Base-by-base conservation (phyloP, 2,888 invertebrate species). In the Pristionchus entomophagus region DNA sequence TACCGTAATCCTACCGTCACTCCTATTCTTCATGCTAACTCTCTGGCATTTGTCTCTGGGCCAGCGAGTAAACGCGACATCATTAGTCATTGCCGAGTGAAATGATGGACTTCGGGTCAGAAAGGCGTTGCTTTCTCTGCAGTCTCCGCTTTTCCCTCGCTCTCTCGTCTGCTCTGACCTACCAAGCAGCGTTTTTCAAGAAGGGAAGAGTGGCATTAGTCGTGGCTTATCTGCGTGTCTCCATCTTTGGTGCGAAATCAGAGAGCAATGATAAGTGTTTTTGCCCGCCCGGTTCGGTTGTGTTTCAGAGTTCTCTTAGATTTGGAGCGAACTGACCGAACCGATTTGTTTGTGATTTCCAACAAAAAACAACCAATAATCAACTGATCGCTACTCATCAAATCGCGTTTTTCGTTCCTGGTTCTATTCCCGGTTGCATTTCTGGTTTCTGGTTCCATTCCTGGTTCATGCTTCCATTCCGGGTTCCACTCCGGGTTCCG, bases 191-290 rank as follows among this genome's bases (percentile, higher is more conserved):
- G n/a, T 3, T 69, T 38, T 38, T 35, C 6, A n/a, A 38, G 69
- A 69, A 38, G 29, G 38, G n/a, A n/a, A 19, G 69, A 35, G 35
- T 69, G 69, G 69, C 69, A 69, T 69, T 69, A 69, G 69, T 5
- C 56, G 35, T 38, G 41, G 69, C 69, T 69, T 69, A 69, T 69
- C 69, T 38, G 5, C 22, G 19, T 38, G 38, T 22, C 69, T 38
- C 69, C 38, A 69, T 69, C 69, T 69, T 6, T 29, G 32, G 38
- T 38, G 69, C 17, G 69, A 38, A 38, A 69, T 32, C 29, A 62
- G 62, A 3, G 62, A 32, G 62, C 17, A 8, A 10, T 59, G 62
- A 62, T 62, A 10, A 62, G 32, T 62, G 62, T 10, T 22, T n/a
- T 0, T 59, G n/a, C 10, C 59, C 26, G 0, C 26, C 26, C 3